Evolutionary conservation across 2,797 vertebrate genomes (phyloP).

Genomic region (Helostoma temminkii): DNA sequence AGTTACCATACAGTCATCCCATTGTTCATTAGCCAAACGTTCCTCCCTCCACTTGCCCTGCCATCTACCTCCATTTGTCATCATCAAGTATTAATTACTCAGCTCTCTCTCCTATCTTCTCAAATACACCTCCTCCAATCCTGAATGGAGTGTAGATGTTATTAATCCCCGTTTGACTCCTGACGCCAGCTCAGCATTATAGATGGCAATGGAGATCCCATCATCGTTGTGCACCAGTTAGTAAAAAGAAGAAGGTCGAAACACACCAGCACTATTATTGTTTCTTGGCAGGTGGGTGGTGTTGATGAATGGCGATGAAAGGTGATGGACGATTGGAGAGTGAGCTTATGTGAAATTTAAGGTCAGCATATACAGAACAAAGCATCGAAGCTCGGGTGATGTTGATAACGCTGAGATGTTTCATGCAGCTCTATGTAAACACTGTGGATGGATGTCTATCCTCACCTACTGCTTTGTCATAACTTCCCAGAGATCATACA

Average conservation of each 20-base stretch:
- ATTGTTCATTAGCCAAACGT: conserved; percentile 76
- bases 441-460: conserved; percentile 10
- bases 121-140: conserved; percentile 47
- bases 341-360: conserved; percentile 46
- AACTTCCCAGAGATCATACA: not conserved
- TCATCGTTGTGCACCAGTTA: conserved; percentile 45
- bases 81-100: conserved; percentile 84
- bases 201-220: conserved; percentile 65
- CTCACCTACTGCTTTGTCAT: conserved; percentile 39
- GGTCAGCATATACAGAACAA: conserved; percentile 57
- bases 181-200: conserved; percentile 72
- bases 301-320: conserved; percentile 60
- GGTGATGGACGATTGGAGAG: conserved; percentile 65
- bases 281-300: conserved; percentile 48
- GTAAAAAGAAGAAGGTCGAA: conserved; percentile 33
- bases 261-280: conserved; percentile 63
- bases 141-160: conserved; percentile 49
- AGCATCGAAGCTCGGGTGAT: conserved; percentile 19
- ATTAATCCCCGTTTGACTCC: conserved; percentile 72
- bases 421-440: conserved; percentile 52
- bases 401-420: conserved; percentile 50
- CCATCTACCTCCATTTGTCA: conserved; percentile 75
- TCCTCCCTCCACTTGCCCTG: conserved; percentile 65
- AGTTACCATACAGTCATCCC: conserved; percentile 67
- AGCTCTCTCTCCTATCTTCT: conserved; percentile 45